Evolutionary conservation across 2,797 vertebrate genomes (phyloP), one percentile per base, ranked within the genome.

Genomic region (Gephyroberyx darwinii): DNA sequence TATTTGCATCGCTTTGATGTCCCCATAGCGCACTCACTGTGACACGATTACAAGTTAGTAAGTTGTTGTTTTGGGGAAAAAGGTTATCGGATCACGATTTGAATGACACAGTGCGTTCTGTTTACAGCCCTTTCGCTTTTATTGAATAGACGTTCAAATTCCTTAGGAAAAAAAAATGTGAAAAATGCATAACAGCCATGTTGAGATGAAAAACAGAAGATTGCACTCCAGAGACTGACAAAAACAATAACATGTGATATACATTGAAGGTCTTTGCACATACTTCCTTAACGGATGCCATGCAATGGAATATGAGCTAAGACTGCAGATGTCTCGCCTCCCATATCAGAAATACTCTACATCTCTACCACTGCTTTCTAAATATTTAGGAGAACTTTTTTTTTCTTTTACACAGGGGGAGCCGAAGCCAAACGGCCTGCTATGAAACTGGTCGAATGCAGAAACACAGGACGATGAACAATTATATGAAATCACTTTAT

Each of bases 401-500:
- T 9, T 43, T 3, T 65, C 66, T 54, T 47, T 48, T 75, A 64
- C 67, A 83, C 73, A 77, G 39, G 47, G 37, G 47, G 20, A 76
- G 58, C 61, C 60, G 37, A 5, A 43, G 76, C 71, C 72, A 50
- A 35, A 59, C 2, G 45, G 58, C 52, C 58, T 8, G 68, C 60
- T 26, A 58, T 70, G 55, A 66, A 9, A 35, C 30, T 5, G 62
- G 69, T 82, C 52, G 65, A 85, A 87, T 86, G 86, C 80, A 91
- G 80, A 90, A 91, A 93, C 87, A 91, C 89, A 91, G 82, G 89
- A 92, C 90, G 66, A 92, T 85, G 84, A 87, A 80, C 85, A 86
- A 84, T 91, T 75, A 69, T 90, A 93, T 95, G 95, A 96, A 96
- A 96, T 96, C 95, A 96, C 93, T 92, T 94, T 94, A 94, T 95